Conservation (phyloP, 2,797 vertebrate species). For the Gymnopithys bicolor region DNA sequence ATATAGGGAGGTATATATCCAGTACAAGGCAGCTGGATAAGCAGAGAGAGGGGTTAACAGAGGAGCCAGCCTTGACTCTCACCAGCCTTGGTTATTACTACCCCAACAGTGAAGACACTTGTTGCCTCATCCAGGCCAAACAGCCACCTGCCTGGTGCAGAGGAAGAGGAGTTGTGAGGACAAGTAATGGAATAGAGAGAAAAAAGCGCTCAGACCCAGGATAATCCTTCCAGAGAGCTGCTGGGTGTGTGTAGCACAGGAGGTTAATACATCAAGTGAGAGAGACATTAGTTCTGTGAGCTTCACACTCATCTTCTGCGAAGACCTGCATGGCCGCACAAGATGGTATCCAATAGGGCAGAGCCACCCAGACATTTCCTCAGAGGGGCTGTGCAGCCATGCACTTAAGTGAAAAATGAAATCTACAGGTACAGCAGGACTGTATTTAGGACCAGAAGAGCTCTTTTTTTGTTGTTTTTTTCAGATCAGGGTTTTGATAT, state of each 20-base stretch:
- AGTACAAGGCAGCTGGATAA: neutral
- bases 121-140: neutral
- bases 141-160: neutral
- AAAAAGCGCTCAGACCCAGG: neutral
- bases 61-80: neutral
- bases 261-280: neutral
- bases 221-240: neutral
- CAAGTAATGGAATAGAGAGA: neutral
- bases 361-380: neutral
- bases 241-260: neutral
- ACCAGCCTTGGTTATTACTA: neutral
- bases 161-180: constrained; percentile 7
- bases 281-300: neutral
- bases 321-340: neutral
- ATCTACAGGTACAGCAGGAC: neutral
- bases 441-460: neutral
- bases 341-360: neutral
- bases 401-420: neutral
- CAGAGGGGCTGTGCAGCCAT: neutral
- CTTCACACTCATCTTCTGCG: neutral
- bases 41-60: neutral
- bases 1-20: neutral
- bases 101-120: fast-evolving
- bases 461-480: fast-evolving
- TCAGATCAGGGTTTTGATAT: neutral